Evolutionary conservation across 2,797 vertebrate genomes (phyloP), one percentile per base, ranked within the genome.

Genomic region (Leptoclinus maculatus): DNA sequence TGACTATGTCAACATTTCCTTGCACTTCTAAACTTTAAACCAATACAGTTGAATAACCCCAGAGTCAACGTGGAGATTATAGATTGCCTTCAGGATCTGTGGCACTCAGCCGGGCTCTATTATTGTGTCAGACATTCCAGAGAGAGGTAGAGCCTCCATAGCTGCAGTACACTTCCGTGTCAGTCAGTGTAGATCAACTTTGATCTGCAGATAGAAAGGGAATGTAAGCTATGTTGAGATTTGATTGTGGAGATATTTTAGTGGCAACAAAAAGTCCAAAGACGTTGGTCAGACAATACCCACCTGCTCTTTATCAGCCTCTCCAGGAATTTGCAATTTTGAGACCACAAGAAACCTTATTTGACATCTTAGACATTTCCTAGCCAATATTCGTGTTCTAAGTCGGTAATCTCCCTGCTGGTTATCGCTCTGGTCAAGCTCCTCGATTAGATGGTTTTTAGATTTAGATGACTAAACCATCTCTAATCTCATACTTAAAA

Each of bases 71-170:
- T 45, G 75, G 64, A 89, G 88, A 85, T 86, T 75, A 84, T 23
- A 80, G 79, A 78, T 75, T 10, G 74, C 70, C 66, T 68, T 54
- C 75, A 72, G 76, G 87, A 77, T 80, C n/a, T 72, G 67, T 67
- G 41, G 63, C 78, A 14, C 38, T 84, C 70, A 39, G 39, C 76
- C 25, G 5, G 36, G 32, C 66, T 65, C 41, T 80, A 63, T 74
- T 88, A 76, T 86, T 88, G 87, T 86, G 64, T 87, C 71, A 66
- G 66, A 84, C 91, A 91, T 93, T 92, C 90, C 92, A 54, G 65
- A 71, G 71, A 17, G 51, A 64, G 84, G 83, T 82, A 78, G 80
- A 82, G 79, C n/a, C 51, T 10, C 17, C 59, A 54, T 16, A 65
- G 63, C 66, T 71, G 57, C 63, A 34, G 49, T 17, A 57, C 70